Base-by-base conservation (phyloP, 2,797 vertebrate genomes). In the Kryptolebias ocellatus region DNA sequence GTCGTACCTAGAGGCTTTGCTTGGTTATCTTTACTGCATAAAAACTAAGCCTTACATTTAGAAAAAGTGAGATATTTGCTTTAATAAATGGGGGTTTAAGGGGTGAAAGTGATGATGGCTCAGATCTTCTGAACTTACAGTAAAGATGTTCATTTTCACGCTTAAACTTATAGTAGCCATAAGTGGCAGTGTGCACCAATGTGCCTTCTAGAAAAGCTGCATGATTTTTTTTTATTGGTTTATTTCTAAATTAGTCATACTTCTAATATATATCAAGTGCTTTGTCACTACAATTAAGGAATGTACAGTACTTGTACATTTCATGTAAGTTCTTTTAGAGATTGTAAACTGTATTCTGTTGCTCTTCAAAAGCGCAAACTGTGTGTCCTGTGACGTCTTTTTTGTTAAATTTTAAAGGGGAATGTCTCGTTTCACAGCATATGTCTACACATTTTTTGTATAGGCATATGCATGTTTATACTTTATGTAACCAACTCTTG, bases 161-260 rank as follows among this genome's bases (percentile, higher is more conserved):
- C 72, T 84, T 81, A 60, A 76, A 70, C 72, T 72, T 72, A 60
- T 73, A 76, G 81, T 84, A 83, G 84, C 89, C 81, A 81, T 78
- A 66, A 70, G 65, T 83, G 79, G 86, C 84, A 71, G 65, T 90
- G 78, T 88, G 87, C 81, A 91, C 87, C 75, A 79, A 12, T 80
- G 94, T 95, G 93, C 94, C 93, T 95, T 95, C 84, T 81, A 78
- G 74, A 84, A 61, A 83, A 88, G 60, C 72, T 78, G 78, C 79
- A 76, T 56, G 52, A 52, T 42, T 42, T 67, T 47, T 46, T 68
- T 51, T 58, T 68, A 47, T 78, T 85, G 51, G 64, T 83, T 80
- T 46, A 62, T 80, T 84, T 85, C 76, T 68, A 63, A 85, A 85
- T 80, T 81, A 59, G 60, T 88, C 77, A 58, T 67, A 75, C 60